Conservation (phyloP, 2,113 vertebrate species). For the Sinocyclocheilus anophthalmus region DNA sequence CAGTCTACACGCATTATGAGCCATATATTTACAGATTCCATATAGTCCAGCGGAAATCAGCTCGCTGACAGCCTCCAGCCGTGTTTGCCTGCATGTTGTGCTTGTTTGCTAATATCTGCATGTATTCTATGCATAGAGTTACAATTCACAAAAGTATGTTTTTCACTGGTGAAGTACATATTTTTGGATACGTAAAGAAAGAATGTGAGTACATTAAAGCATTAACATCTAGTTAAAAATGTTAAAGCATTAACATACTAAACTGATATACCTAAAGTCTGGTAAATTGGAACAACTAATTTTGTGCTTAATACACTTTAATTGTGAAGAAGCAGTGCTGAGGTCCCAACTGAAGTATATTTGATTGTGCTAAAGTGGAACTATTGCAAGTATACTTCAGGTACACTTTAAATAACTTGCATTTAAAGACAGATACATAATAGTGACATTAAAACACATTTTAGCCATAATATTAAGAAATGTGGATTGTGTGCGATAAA, state of each 20-base stretch:
- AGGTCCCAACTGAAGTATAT: too few species aligned
- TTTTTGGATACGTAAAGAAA: background rate
- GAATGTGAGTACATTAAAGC: background rate
- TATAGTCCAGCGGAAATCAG: constrained; percentile 69
- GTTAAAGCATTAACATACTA: background rate
- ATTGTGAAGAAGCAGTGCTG: too few species aligned
- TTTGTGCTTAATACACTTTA: too few species aligned
- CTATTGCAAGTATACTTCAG: too few species aligned
- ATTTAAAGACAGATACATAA: too few species aligned
- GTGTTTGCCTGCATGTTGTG: background rate
- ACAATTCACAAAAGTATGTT: background rate
- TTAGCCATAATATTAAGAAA: too few species aligned
- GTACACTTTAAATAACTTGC: too few species aligned
- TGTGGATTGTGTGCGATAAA: too few species aligned
- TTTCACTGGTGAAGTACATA: background rate
- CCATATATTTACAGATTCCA: constrained; percentile 79
- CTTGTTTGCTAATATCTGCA: constrained; percentile 23
- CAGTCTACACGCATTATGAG: constrained; percentile 76
- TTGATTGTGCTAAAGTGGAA: too few species aligned
- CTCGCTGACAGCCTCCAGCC: constrained; percentile 44
- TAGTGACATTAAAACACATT: too few species aligned
- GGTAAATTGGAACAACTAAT: too few species aligned
- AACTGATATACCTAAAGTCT: too few species aligned
- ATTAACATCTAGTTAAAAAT: background rate
- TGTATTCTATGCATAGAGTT: background rate